Evolutionary conservation across 2,113 vertebrate genomes (phyloP).

Genomic region (Nycticorax nycticorax): DNA sequence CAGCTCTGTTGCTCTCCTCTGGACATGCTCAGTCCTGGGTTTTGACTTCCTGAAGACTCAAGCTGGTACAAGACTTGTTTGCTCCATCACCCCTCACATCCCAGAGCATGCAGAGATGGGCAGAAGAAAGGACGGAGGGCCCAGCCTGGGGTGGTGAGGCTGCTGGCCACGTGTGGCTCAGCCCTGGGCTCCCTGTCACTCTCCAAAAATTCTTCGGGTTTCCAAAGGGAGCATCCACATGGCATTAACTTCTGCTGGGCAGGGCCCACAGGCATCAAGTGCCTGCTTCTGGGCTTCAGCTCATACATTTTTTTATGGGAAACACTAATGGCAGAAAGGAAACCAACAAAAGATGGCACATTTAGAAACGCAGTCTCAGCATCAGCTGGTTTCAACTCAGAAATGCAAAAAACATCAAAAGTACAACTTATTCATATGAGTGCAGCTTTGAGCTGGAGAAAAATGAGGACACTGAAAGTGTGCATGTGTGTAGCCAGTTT

Average conservation of each 20-base stretch:
- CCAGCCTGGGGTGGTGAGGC: fast-evolving
- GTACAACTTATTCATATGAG: background rate
- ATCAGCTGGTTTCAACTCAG: fast-evolving
- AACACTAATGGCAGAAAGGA: fast-evolving
- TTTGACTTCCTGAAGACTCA: background rate
- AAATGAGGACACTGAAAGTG: background rate
- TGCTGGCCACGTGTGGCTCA: fast-evolving
- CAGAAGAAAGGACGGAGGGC: background rate
- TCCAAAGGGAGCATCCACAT: background rate
- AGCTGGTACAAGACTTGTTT: background rate
- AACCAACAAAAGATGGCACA: fast-evolving
- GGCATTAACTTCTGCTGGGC: background rate
- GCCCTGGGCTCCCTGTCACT: background rate
- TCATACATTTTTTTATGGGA: background rate
- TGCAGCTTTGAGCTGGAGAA: background rate
- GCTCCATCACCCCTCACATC: background rate
- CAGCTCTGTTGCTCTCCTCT: too few species aligned
- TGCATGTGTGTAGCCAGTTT: fast-evolving
- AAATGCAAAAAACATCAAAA: background rate
- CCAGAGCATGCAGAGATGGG: background rate
- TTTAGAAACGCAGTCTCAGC: background rate
- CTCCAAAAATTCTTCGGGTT: background rate
- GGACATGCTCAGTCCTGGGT: background rate
- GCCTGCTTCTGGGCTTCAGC: background rate
- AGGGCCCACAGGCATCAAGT: background rate